Percentiles rank a stretch among this genome's conserved stretches.
Conservation (phyloP, 1,140 invertebrate species). For the Penaeus indicus region DNA sequence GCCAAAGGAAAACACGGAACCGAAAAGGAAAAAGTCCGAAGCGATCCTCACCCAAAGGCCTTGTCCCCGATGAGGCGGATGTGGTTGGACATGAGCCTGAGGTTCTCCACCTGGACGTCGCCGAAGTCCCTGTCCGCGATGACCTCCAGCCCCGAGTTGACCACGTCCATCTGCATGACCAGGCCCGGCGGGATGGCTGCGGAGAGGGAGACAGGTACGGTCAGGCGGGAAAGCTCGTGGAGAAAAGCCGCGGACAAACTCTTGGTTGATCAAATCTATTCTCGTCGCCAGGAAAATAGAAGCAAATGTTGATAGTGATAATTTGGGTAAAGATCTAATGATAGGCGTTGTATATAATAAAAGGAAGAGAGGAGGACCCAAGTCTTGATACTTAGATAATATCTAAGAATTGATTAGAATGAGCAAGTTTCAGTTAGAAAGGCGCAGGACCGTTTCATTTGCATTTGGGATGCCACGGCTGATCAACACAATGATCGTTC, state of each 20-base stretch:
- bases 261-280: not conserved
- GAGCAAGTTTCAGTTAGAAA: too few species aligned
- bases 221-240: not conserved
- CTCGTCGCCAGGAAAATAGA: too few species aligned
- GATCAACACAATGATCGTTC: too few species aligned
- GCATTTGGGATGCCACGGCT: too few species aligned
- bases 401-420: too few species aligned
- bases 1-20: not conserved
- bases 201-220: slow-evolving; percentile 51
- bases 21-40: not conserved
- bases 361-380: too few species aligned
- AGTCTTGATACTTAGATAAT: too few species aligned
- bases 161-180: slow-evolving; percentile 74
- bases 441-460: too few species aligned
- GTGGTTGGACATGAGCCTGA: slow-evolving; percentile 74
- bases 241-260: not conserved
- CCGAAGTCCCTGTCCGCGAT: slow-evolving; percentile 73
- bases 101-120: slow-evolving; percentile 71
- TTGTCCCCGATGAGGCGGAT: slow-evolving; percentile 72
- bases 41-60: slow-evolving; percentile 72
- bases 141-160: slow-evolving; percentile 73
- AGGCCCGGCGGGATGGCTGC: slow-evolving; percentile 73
- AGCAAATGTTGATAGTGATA: too few species aligned
- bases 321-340: too few species aligned
- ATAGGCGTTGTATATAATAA: too few species aligned